A percentile compares a stretch with the other conserved stretches of the same genome.
Conservation (phyloP, 1,140 invertebrate genomes). For the Chironomus tepperi region DNA sequence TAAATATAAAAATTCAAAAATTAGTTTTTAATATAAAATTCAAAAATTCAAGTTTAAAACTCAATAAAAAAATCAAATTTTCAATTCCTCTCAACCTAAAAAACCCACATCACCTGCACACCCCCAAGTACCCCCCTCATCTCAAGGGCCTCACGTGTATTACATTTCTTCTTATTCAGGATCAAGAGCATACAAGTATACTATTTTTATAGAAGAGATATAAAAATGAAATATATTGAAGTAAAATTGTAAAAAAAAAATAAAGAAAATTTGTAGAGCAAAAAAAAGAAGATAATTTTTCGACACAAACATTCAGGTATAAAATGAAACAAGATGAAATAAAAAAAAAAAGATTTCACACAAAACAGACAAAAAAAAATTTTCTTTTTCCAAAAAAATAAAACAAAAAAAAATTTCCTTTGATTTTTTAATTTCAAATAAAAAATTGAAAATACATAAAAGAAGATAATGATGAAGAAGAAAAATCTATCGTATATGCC, state of each 20-base stretch:
- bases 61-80: too few species aligned
- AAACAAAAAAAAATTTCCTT: too few species aligned
- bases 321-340: background rate
- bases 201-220: background rate
- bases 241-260: slow-evolving; percentile 4
- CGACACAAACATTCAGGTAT: slow-evolving; percentile 6
- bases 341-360: background rate
- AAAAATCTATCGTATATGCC: background rate
- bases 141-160: background rate
- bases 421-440: background rate
- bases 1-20: too few species aligned
- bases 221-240: slow-evolving; percentile 1
- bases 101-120: too few species aligned
- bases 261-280: background rate
- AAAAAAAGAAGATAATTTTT: slow-evolving; percentile 2
- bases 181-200: slow-evolving; percentile 13
- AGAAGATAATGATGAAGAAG: background rate
- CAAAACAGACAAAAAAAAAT: background rate
- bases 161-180: background rate
- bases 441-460: too few species aligned
- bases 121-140: too few species aligned
- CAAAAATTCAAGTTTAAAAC: too few species aligned
- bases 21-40: too few species aligned
- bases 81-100: too few species aligned
- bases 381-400: background rate